These are phyloP conservation scores for Crossaster papposus DNA, from an alignment of 53 echinoderm and acorn worm species.

Conservation along the genomic window DNA sequence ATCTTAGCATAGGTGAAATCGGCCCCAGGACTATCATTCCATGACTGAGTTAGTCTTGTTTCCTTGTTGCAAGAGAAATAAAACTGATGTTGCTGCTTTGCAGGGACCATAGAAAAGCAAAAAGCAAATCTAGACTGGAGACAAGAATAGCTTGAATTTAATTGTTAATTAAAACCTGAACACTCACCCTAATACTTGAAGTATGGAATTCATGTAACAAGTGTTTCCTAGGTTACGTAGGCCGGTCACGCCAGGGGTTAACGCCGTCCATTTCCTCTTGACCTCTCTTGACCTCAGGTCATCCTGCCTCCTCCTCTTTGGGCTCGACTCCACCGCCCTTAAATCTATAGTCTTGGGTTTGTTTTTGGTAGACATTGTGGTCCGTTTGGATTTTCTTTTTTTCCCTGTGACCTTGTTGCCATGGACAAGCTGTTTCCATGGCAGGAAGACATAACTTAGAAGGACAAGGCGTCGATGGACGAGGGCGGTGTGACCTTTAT, in stretches of 20 bases:
- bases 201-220: slow-evolving; percentile 95
- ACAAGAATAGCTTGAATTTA: background rate
- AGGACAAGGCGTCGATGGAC: slow-evolving; percentile 86
- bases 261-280: slow-evolving; percentile 85
- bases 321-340: slow-evolving; percentile 16
- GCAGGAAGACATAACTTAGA: slow-evolving; percentile 80
- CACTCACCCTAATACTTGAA: slow-evolving; percentile 90
- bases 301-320: slow-evolving; percentile 35
- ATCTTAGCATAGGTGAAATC: no score
- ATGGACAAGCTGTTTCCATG: slow-evolving; percentile 86
- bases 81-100: no score
- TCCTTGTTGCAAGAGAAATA: no score
- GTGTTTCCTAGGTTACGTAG: slow-evolving; percentile 95
- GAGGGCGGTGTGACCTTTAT: slow-evolving; percentile 91
- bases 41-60: no score
- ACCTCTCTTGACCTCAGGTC: slow-evolving; percentile 3
- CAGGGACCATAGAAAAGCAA: no score
- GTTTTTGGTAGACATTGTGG: slow-evolving; percentile 26
- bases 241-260: slow-evolving; percentile 94
- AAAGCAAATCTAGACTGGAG: no score
- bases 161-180: background rate
- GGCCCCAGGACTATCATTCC: no score
- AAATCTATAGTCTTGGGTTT: background rate
- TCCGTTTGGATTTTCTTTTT: slow-evolving; percentile 26
- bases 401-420: slow-evolving; percentile 74